Percentiles rank a stretch among this genome's conserved stretches.
Evolutionary conservation across 2,113 vertebrate genomes (phyloP).

Genomic region (Cinclus cinclus): DNA sequence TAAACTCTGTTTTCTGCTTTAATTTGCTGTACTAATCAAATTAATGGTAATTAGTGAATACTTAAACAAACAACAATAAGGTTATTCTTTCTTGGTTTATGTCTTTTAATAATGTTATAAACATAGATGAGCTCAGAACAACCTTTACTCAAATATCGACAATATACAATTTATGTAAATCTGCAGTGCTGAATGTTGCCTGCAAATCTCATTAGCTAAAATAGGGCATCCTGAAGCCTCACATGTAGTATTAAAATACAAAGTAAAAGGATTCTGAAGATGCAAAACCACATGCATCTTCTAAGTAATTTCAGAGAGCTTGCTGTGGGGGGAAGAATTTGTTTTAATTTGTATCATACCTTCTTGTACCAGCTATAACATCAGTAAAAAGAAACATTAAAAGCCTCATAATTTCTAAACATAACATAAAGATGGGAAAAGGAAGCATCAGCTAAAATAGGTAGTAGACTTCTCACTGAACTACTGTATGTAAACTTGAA

Average conservation of each 20-base stretch:
- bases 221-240: neutral
- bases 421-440: neutral
- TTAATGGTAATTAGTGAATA: constrained; percentile 38
- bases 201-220: neutral
- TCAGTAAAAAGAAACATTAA: neutral
- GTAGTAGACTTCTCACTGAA: neutral
- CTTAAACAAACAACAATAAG: constrained; percentile 4
- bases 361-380: neutral
- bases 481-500: neutral
- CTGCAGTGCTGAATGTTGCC: neutral
- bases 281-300: neutral
- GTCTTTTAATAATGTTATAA: neutral
- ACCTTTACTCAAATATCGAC: neutral
- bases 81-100: neutral
- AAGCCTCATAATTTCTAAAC: neutral
- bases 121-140: neutral
- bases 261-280: neutral
- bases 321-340: neutral
- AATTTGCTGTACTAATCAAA: constrained; percentile 29
- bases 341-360: neutral
- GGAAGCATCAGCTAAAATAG: neutral
- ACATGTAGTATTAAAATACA: neutral
- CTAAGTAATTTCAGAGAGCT: neutral
- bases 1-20: constrained; percentile 25
- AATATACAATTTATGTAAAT: neutral